These are phyloP conservation scores for Eupelmus urozonus DNA, from an alignment of 2,888 invertebrate species.

Conservation along the genomic window DNA sequence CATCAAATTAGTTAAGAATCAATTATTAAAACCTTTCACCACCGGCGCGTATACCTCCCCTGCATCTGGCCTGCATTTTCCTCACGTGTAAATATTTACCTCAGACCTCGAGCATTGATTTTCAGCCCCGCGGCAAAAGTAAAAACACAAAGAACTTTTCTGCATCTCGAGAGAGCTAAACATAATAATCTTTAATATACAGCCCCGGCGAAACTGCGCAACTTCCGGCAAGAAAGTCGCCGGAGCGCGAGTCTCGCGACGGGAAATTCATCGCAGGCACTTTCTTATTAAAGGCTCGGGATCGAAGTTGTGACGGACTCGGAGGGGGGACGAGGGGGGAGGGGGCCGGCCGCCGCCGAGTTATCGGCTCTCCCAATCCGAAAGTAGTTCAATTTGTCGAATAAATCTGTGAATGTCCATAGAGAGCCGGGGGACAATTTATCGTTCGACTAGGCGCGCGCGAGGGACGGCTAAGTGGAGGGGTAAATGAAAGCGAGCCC, in stretches of 20 bases:
- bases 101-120: too few relatives aligned
- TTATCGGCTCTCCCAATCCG: conserved; percentile 47
- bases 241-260: background rate
- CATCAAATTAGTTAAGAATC: too few relatives aligned
- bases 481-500: conserved; percentile 25
- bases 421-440: conserved; percentile 39
- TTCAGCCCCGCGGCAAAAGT: too few relatives aligned
- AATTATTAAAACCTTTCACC: too few relatives aligned
- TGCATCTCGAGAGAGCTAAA: background rate
- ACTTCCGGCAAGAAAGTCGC: background rate
- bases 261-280: conserved; percentile 42
- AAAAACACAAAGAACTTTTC: background rate
- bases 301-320: conserved; percentile 47
- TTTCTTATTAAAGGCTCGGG: conserved; percentile 40
- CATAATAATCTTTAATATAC: background rate
- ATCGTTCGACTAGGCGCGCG: conserved; percentile 13
- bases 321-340: background rate
- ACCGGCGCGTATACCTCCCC: too few relatives aligned
- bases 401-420: conserved; percentile 55
- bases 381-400: conserved; percentile 55
- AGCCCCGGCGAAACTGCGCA: background rate
- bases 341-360: background rate
- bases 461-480: conserved; percentile 1
- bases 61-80: too few relatives aligned
- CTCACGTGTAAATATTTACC: too few relatives aligned